Percentiles rank a stretch among this genome's conserved stretches.
Evolutionary conservation across 2,888 invertebrate species (phyloP).

Genomic region (Chrysolina oricalcia): DNA sequence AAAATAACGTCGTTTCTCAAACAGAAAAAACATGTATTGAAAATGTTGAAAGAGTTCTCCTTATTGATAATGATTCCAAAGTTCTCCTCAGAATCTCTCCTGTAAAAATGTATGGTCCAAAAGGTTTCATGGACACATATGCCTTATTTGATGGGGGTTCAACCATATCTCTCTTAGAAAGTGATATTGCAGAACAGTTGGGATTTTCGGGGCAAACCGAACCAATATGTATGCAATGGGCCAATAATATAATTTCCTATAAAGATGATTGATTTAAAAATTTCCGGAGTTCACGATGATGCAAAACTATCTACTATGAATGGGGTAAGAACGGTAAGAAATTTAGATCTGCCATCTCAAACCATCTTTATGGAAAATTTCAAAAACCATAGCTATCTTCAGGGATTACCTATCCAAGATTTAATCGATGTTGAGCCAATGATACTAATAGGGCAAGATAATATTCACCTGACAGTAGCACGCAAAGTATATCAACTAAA

Average conservation of each 20-base stretch:
- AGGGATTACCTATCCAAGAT: constrained; percentile 33
- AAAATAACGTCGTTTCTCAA: no score
- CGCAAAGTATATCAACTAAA: constrained; percentile 36
- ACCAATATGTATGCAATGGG: neutral
- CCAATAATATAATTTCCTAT: constrained; percentile 27
- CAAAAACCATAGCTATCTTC: constrained; percentile 29
- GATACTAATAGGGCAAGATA: neutral
- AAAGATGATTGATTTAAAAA: no score
- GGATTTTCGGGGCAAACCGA: constrained; percentile 27
- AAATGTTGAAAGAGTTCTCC: no score
- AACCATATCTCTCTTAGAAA: no score
- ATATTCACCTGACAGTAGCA: neutral
- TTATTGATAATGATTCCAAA: no score
- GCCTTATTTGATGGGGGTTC: neutral
- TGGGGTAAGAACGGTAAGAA: constrained; percentile 19
- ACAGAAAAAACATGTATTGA: no score
- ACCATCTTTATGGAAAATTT: constrained; percentile 22
- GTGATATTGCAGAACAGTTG: no score
- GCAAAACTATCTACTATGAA: constrained; percentile 32
- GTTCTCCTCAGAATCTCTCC: no score
- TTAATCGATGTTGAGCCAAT: constrained; percentile 3
- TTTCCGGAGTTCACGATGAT: constrained; percentile 14
- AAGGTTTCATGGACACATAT: neutral
- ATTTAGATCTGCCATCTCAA: constrained; percentile 34
- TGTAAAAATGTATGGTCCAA: neutral